Evolutionary conservation across 2,888 invertebrate species (phyloP).

Genomic region (Piscicola geometra): DNA sequence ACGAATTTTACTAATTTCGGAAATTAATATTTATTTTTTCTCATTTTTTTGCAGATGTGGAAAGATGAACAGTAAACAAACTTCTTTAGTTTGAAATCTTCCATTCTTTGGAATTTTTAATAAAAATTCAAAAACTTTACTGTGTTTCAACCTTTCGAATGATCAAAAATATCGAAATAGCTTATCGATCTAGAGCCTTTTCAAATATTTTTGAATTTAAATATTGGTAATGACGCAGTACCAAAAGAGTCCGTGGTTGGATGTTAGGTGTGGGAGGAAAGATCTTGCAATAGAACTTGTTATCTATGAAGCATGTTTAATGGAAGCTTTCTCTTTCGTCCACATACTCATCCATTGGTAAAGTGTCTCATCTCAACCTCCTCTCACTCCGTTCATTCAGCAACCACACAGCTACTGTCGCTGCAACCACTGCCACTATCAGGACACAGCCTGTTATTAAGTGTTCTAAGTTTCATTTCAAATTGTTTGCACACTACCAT

Average conservation of each 20-base stretch:
- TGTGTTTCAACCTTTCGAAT: not conserved
- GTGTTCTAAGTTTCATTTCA: too few species aligned
- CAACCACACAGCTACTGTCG: not conserved
- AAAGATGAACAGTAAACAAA: too few species aligned
- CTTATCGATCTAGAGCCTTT: not conserved
- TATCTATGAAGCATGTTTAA: too few species aligned
- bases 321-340: too few species aligned
- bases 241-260: too few species aligned
- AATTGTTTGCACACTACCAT: too few species aligned
- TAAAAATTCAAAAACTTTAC: not conserved
- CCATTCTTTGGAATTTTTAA: conserved; percentile 2
- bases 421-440: not conserved
- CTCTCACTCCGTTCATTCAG: not conserved
- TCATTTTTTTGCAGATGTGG: not conserved
- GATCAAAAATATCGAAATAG: not conserved
- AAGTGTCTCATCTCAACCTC: too few species aligned
- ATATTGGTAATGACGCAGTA: too few species aligned
- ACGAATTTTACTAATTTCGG: too few species aligned
- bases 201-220: not conserved
- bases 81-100: not conserved
- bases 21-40: not conserved
- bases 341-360: too few species aligned
- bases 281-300: too few species aligned
- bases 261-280: too few species aligned
- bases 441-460: not conserved